Evolutionary conservation across 2,797 vertebrate species (phyloP), one percentile per base, ranked within the genome.

Genomic region (Trichosurus vulpecula): DNA sequence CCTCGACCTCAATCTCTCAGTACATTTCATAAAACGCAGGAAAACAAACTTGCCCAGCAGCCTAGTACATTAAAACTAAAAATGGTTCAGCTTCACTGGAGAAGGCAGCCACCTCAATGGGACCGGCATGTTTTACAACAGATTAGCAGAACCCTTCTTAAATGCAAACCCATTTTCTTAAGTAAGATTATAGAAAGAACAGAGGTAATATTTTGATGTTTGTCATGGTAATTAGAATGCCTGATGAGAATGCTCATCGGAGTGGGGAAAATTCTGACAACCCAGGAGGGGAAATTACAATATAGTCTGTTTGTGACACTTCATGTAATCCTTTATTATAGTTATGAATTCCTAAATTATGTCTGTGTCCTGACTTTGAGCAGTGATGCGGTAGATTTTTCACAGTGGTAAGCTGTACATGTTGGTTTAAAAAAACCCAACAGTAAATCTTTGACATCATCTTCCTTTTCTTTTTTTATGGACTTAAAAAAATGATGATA

Each of bases 161-260:
- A 81, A 92, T 91, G 91, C 94, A 90, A 31, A 53, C 41, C 4
- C 29, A 0, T 95, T 93, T 95, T 95, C 51, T 56, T 66, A 35
- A 94, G 92, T 54, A 16, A 94, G 57, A 54, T 58, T 74, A 56
- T 58, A 55, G 51, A 55, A 53, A 47, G 94, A 91, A 19, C n/a
- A 2, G 41, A 58, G 56, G 90, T 12, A 41, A 25, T 92, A 19
- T 66, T 97, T 94, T 90, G 61, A n/a, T 95, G 87, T 90, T 94
- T 66, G 47, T 96, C 58, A 57, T 8, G 31, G 95, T 92, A 31
- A 93, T 96, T 95, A 96, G 95, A 93, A 14, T 47, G 52, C 93
- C 91, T 0, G 0, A 31, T 2, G 81, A 91, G 92, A 51, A 11
- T 6, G 16, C 52, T 95, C 94, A 13, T 1, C 0, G 27, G 93